These are phyloP conservation scores for Emydocephalus ijimae DNA, from an alignment of 2,113 vertebrate species.

Conservation along the genomic window DNA sequence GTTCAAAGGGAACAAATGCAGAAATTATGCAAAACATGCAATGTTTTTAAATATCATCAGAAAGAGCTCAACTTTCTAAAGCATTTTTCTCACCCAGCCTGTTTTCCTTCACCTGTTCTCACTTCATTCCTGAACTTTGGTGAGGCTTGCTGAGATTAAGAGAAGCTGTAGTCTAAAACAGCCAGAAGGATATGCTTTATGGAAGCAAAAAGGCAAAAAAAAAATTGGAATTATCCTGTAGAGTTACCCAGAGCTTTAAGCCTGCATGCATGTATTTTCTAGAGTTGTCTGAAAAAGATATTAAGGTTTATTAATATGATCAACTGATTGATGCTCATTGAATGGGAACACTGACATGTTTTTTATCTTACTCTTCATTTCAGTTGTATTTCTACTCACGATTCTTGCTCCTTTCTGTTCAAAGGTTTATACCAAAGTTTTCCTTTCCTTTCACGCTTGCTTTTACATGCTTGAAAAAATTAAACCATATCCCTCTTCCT, in stretches of 20 bases:
- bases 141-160: not conserved
- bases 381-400: not conserved
- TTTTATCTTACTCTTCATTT: not conserved
- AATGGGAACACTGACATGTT: fast-evolving
- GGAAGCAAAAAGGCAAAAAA: not conserved
- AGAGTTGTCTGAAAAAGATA: not conserved
- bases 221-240: not conserved
- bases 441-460: constrained; percentile 25
- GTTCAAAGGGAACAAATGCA: not conserved
- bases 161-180: not conserved
- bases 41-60: not conserved
- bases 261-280: not conserved
- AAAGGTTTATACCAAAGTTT: not conserved
- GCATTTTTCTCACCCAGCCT: not conserved
- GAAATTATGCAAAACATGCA: not conserved
- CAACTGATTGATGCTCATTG: not conserved
- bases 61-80: not conserved
- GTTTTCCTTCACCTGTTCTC: not conserved
- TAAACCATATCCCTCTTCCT: constrained; percentile 21
- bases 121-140: not conserved
- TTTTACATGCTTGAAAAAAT: constrained; percentile 64
- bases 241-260: not conserved
- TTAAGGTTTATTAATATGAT: not conserved
- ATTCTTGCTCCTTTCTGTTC: not conserved
- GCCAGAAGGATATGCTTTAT: not conserved